Evolutionary conservation across 1,140 invertebrate genomes (phyloP), one percentile per base, ranked within the genome.

Genomic region (Ditylenchus dipsaci): DNA sequence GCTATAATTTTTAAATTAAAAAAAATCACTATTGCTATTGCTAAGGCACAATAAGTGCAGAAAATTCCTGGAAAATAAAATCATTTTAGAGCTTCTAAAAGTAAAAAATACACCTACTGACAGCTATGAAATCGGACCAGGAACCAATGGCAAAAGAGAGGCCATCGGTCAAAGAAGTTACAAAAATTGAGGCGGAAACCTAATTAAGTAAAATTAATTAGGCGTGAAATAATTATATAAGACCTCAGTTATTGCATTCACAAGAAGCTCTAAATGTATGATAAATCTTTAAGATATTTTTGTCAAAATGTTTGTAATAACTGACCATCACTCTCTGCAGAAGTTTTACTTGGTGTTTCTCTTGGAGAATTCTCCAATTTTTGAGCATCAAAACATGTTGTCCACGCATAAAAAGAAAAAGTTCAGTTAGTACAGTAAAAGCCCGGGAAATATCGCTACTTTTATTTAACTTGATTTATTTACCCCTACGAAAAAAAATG

Each of bases 371-470:
- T 38, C 78, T 59, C 78, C 78, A 79, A 58, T 67, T 71, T 64
- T 78, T 81, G 1, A 79, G 74, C 73, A 79, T 76, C 29, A 79
- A 65, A 79, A 79, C 76, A 78, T 78, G 61, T 79, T 79, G 66
- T 79, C 78, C 9, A 73, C 71, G 30, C 33, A 38, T 38, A 38
- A 38, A 38, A 38, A 38, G n/a, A n/a, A n/a, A n/a, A n/a, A n/a
- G n/a, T n/a, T n/a, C n/a, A n/a, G n/a, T n/a, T n/a, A n/a, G n/a
- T n/a, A n/a, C n/a, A n/a, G n/a, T n/a, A n/a, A n/a, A n/a, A n/a
- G n/a, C n/a, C n/a, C n/a, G n/a, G n/a, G n/a, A n/a, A n/a, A n/a
- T n/a, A n/a, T n/a, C n/a, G n/a, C n/a, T n/a, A n/a, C n/a, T n/a
- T n/a, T n/a, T n/a, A n/a, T n/a, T n/a, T n/a, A n/a, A n/a, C n/a